Evolutionary conservation across 2,797 vertebrate species (phyloP).

Genomic region (Sparidentex hasta): DNA sequence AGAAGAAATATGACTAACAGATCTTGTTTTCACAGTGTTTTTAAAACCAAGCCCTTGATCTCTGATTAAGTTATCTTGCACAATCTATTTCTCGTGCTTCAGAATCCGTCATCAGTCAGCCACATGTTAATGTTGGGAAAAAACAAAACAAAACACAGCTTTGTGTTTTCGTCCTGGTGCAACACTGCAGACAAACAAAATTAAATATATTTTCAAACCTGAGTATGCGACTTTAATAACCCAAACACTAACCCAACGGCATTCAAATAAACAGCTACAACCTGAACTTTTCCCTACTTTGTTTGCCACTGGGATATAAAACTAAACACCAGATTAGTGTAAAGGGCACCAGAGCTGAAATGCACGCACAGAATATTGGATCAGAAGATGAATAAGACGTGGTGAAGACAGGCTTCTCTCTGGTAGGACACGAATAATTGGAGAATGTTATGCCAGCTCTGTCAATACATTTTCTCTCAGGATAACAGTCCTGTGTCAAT

Average conservation of each 20-base stretch:
- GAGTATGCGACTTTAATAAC: not conserved
- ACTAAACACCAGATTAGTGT: slow-evolving; percentile 39
- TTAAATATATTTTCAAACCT: slow-evolving; percentile 4
- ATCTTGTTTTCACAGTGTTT: slow-evolving; percentile 6
- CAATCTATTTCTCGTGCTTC: not conserved
- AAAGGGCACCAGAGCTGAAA: slow-evolving; percentile 39
- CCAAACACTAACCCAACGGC: not conserved
- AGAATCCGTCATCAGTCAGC: slow-evolving; percentile 6
- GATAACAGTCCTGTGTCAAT: slow-evolving; percentile 70
- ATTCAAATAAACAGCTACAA: slow-evolving; percentile 24
- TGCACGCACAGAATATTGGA: slow-evolving; percentile 46
- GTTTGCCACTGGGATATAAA: slow-evolving; percentile 32
- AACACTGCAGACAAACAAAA: not conserved
- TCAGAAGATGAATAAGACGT: slow-evolving; percentile 25
- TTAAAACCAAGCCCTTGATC: not conserved
- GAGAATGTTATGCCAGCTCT: slow-evolving; percentile 70
- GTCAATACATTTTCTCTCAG: slow-evolving; percentile 70
- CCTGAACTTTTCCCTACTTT: slow-evolving; percentile 36
- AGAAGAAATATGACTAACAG: slow-evolving; percentile 7
- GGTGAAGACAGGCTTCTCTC: slow-evolving; percentile 41
- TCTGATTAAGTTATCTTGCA: not conserved
- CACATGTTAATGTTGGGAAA: not conserved
- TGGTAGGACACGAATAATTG: slow-evolving; percentile 65
- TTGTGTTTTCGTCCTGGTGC: not conserved
- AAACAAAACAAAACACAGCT: not conserved